Percentiles rank a stretch among this genome's conserved stretches.
Evolutionary conservation across 2,797 vertebrate species (phyloP).

Genomic region (Hemitrygon akajei): DNA sequence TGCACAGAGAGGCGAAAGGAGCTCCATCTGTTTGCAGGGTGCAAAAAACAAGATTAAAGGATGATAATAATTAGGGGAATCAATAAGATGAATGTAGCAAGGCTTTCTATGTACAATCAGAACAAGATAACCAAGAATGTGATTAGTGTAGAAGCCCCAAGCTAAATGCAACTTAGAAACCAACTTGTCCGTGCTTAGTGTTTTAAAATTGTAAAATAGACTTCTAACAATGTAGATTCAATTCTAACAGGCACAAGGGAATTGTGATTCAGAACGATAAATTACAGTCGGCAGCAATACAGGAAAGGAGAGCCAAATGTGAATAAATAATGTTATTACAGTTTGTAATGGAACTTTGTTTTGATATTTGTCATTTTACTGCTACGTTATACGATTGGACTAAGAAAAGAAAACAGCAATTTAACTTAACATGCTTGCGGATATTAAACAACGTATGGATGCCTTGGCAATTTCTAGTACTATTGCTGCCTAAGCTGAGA

Average conservation of each 20-base stretch:
- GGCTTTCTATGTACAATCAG: not conserved
- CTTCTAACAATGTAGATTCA: not conserved
- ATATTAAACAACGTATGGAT: not conserved
- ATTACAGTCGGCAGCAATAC: not conserved
- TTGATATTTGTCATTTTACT: not conserved
- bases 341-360: not conserved
- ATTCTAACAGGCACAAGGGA: not conserved
- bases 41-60: not conserved
- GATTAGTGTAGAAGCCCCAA: not conserved
- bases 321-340: not conserved
- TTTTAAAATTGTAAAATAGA: not conserved
- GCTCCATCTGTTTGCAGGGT: not conserved
- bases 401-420: not conserved
- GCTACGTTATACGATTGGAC: not conserved
- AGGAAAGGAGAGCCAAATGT: not conserved
- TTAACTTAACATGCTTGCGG: not conserved
- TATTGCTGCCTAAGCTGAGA: not conserved
- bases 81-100: not conserved
- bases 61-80: not conserved
- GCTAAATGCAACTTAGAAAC: not conserved
- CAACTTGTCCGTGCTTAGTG: not conserved
- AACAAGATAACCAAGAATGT: not conserved
- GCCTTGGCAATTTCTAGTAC: not conserved
- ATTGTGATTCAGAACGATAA: not conserved
- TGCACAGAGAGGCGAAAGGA: not conserved